A percentile compares a stretch with the other conserved stretches of the same genome.
These are phyloP conservation scores for Bolborhynchus lineola DNA, from an alignment of 2,113 vertebrate genomes.

Conservation along the genomic window DNA sequence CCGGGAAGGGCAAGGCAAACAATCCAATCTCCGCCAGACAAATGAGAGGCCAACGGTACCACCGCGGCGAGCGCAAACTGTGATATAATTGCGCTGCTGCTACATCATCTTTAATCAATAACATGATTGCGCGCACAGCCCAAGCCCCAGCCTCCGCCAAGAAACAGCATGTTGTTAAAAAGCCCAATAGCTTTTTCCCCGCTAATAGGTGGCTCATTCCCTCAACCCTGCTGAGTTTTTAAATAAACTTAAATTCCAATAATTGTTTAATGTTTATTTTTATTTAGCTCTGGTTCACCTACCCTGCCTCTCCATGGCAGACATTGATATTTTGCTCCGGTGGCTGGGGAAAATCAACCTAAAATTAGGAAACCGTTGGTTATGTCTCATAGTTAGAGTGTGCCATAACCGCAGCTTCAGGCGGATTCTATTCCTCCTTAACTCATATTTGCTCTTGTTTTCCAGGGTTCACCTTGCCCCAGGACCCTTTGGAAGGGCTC, in stretches of 20 bases:
- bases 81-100: slow-evolving; percentile 71
- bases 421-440: fast-evolving
- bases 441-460: neutral
- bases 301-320: slow-evolving; percentile 54
- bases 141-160: slow-evolving; percentile 70
- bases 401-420: fast-evolving
- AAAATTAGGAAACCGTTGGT: slow-evolving; percentile 18
- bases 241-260: slow-evolving; percentile 81
- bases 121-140: slow-evolving; percentile 43
- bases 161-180: slow-evolving; percentile 73
- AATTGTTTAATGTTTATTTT: slow-evolving; percentile 84
- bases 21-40: slow-evolving; percentile 51
- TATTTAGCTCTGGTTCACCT: slow-evolving; percentile 79
- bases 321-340: slow-evolving; percentile 70
- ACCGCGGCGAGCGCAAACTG: slow-evolving; percentile 50
- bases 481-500: neutral
- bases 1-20: neutral
- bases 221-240: slow-evolving; percentile 76
- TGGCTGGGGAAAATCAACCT: neutral
- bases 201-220: slow-evolving; percentile 75
- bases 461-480: neutral
- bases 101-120: slow-evolving; percentile 77
- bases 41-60: slow-evolving; percentile 31
- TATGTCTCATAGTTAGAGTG: neutral
- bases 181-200: slow-evolving; percentile 60